phyloP scores from a whole-genome alignment of 1,140 invertebrate genomes.

The Euura saliciscinereae region DNA sequence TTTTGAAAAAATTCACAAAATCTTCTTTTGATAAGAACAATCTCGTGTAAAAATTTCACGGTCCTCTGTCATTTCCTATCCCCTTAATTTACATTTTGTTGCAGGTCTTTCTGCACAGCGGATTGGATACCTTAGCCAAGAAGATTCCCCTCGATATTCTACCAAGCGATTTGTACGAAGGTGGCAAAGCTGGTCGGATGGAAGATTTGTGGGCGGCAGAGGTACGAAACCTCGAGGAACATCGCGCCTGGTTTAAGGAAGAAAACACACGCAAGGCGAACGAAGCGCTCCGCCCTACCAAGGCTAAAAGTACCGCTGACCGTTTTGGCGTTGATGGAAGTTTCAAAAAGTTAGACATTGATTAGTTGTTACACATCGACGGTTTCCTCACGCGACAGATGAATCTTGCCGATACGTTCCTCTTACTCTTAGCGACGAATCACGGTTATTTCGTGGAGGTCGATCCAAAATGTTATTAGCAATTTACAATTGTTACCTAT shows the following conservation, averaged over 20 bases:
- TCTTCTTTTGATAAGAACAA: too few relatives aligned
- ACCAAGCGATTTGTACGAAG: slow-evolving; percentile 61
- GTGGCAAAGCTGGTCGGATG: slow-evolving; percentile 58
- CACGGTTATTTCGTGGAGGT: too few relatives aligned
- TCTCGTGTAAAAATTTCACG: too few relatives aligned
- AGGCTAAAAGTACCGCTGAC: slow-evolving; percentile 67
- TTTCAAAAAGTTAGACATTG: slow-evolving; percentile 75
- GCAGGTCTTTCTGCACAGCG: slow-evolving; percentile 57
- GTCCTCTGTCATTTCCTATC: too few relatives aligned
- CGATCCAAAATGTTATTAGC: too few relatives aligned
- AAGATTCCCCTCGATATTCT: slow-evolving; percentile 57
- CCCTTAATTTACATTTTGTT: slow-evolving; percentile 31
- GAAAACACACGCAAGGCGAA: slow-evolving; percentile 63
- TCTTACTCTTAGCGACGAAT: too few relatives aligned
- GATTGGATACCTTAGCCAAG: slow-evolving; percentile 49
- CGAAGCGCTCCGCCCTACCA: slow-evolving; percentile 67
- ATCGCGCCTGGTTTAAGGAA: slow-evolving; percentile 60
- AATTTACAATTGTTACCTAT: too few relatives aligned
- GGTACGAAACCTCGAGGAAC: slow-evolving; percentile 50
- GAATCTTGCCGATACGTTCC: too few relatives aligned
- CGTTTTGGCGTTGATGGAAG: slow-evolving; percentile 69
- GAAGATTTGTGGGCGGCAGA: slow-evolving; percentile 44
- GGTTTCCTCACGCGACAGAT: too few relatives aligned
- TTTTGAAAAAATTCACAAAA: too few relatives aligned
- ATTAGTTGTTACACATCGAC: slow-evolving; percentile 53